These are phyloP conservation scores for Pangasius mekongensis DNA, from an alignment of 2,797 vertebrate species.

Conservation along the genomic window DNA sequence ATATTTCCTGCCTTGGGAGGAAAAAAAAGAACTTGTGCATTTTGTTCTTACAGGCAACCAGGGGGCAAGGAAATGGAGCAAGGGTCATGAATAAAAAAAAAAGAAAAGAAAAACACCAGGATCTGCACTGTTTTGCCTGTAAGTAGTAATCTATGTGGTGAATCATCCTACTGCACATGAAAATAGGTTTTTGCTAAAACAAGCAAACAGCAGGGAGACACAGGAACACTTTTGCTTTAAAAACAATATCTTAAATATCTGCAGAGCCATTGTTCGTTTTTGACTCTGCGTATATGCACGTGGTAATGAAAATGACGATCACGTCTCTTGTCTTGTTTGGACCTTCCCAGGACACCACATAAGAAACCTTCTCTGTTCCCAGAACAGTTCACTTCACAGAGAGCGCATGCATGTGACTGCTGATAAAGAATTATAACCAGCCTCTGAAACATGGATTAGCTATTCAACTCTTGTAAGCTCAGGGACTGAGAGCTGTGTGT, in stretches of 20 bases:
- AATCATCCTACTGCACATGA: background rate
- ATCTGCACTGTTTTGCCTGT: background rate
- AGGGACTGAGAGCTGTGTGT: background rate
- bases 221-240: background rate
- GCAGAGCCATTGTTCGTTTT: background rate
- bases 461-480: conserved; percentile 10
- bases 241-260: background rate
- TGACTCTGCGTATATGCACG: background rate
- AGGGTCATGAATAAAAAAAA: background rate
- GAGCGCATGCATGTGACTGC: background rate
- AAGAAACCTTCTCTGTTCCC: conserved; percentile 16
- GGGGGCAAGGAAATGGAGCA: background rate
- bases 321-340: conserved; percentile 1
- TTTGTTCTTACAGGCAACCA: background rate
- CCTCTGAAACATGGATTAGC: conserved; percentile 13
- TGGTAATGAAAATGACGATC: conserved; percentile 1
- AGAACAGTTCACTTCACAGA: background rate
- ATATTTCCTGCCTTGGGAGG: background rate
- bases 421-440: conserved; percentile 32
- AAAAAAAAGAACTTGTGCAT: background rate
- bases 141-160: background rate
- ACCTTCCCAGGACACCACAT: background rate
- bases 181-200: background rate
- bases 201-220: background rate
- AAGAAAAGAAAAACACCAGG: too few species aligned